phyloP scores from a whole-genome alignment of 2,888 invertebrate species.

The Hartigia nigra region DNA sequence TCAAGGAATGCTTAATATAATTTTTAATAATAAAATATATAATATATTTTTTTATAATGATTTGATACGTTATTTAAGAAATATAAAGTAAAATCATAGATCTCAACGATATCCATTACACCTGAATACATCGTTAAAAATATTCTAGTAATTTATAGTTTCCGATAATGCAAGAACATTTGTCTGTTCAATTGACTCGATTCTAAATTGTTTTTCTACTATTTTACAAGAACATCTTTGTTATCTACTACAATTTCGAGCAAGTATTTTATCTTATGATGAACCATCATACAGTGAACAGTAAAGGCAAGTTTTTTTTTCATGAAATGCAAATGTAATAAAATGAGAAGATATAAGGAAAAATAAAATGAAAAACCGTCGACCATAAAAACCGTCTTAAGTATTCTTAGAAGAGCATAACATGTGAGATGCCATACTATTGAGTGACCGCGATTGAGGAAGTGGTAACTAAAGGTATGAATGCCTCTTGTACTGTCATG shows the following conservation, averaged over 20 bases:
- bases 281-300: not conserved
- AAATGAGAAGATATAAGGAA: not conserved
- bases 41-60: not conserved
- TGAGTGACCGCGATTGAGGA: constrained; percentile 4
- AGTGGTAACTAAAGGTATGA: not conserved
- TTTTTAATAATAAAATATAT: not conserved
- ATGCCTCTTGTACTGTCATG: constrained; percentile 1
- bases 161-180: not conserved
- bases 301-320: not conserved
- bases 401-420: not conserved
- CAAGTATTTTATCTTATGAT: not conserved
- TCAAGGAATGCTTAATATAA: not conserved
- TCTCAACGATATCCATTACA: not conserved
- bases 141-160: not conserved
- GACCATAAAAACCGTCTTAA: not conserved
- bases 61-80: not conserved
- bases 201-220: not conserved
- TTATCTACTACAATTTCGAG: not conserved
- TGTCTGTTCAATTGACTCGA: not conserved
- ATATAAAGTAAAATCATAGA: not conserved
- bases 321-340: not conserved
- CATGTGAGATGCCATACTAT: constrained; percentile 4
- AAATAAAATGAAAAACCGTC: not conserved
- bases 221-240: not conserved
- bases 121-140: not conserved